Evolutionary conservation across 2,113 vertebrate genomes (phyloP).

Genomic region (Burhinus oedicnemus): DNA sequence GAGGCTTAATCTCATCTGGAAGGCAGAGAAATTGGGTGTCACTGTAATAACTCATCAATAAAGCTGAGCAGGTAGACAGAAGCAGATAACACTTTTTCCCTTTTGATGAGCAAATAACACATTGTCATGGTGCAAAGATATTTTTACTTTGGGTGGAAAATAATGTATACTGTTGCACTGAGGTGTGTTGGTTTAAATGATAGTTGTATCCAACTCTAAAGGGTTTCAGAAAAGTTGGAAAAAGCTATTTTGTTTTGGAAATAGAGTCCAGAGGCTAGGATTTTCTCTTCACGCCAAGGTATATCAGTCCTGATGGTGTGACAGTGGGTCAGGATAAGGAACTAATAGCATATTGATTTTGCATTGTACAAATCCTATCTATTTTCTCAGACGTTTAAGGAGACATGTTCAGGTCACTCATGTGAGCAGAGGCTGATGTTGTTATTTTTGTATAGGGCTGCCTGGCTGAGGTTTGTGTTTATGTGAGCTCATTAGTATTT

Average conservation of each 20-base stretch:
- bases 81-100: neutral
- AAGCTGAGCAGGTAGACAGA: neutral
- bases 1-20: neutral
- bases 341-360: conserved; percentile 60
- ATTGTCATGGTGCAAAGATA: neutral
- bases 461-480: neutral
- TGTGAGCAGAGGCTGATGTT: neutral
- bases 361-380: conserved; percentile 22
- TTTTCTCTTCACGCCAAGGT: neutral
- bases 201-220: neutral
- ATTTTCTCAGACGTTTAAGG: conserved; percentile 33
- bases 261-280: neutral
- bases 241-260: neutral
- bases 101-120: neutral
- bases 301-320: conserved; percentile 18
- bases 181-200: neutral
- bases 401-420: neutral
- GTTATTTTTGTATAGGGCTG: neutral
- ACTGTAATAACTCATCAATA: neutral
- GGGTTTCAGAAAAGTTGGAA: neutral
- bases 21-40: neutral
- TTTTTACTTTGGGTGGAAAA: neutral
- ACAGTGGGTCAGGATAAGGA: conserved; percentile 21
- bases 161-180: neutral
- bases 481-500: neutral